Percentiles rank a stretch among this genome's conserved stretches.
These are phyloP conservation scores for Tamandua tetradactyla DNA, from an alignment of 2,797 vertebrate species.

Conservation along the genomic window DNA sequence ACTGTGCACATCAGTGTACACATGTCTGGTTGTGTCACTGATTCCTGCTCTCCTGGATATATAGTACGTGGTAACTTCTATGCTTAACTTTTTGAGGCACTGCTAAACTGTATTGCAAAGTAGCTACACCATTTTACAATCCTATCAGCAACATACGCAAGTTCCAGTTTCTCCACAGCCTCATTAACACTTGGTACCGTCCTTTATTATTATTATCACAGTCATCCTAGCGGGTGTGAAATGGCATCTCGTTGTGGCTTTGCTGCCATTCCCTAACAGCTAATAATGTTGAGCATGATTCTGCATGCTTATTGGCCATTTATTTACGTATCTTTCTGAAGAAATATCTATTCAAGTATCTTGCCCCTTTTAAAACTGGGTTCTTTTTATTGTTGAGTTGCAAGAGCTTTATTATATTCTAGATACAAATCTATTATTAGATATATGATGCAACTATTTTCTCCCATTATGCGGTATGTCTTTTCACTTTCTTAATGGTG, in stretches of 20 bases:
- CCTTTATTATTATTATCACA: not conserved
- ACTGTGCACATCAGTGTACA: no score
- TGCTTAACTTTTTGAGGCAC: not conserved
- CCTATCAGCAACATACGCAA: not conserved
- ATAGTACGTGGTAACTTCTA: no score
- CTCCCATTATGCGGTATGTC: not conserved
- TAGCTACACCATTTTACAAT: not conserved
- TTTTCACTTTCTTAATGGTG: not conserved
- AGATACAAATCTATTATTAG: not conserved
- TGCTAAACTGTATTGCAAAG: not conserved
- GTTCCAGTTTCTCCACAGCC: not conserved
- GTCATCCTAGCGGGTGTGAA: not conserved
- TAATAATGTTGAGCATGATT: not conserved
- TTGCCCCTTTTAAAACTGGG: not conserved
- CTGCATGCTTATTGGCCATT: not conserved
- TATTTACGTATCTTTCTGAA: not conserved
- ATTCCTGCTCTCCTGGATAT: no score
- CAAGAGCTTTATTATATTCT: not conserved
- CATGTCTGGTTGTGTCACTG: no score
- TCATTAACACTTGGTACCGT: not conserved
- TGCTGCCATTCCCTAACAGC: not conserved
- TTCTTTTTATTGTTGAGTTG: not conserved
- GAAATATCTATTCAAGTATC: not conserved
- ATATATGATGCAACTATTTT: not conserved
- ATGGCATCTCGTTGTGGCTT: not conserved